Evolutionary conservation across 2,888 invertebrate species (phyloP).

Genomic region (Steinernema scapterisci): DNA sequence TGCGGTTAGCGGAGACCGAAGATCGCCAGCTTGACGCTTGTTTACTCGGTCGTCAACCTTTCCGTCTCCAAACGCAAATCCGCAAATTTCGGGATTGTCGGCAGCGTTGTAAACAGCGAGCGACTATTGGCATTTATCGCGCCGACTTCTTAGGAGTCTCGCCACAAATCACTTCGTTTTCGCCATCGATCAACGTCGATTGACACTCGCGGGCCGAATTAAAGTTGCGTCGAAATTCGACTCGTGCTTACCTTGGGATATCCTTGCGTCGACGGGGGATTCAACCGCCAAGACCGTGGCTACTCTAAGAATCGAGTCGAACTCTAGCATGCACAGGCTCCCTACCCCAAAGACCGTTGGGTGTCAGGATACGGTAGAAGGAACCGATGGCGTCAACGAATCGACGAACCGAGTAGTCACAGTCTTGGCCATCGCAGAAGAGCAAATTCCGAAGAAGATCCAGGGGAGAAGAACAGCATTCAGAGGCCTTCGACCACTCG

Average conservation of each 20-base stretch:
- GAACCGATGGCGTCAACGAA: background rate
- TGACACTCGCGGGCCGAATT: background rate
- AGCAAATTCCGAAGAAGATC: background rate
- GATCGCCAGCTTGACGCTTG: too few relatives aligned
- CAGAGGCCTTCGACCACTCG: background rate
- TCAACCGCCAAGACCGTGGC: background rate
- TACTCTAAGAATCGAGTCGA: constrained; percentile 5
- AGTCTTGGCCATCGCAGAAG: background rate
- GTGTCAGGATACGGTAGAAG: too few relatives aligned
- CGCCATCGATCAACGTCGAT: background rate
- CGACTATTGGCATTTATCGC: background rate
- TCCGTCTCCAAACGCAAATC: too few relatives aligned
- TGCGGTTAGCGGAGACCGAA: too few relatives aligned
- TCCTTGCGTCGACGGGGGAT: background rate
- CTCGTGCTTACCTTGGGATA: constrained; percentile 1
- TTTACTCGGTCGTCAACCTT: too few relatives aligned
- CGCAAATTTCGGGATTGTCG: too few relatives aligned
- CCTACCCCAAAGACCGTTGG: background rate
- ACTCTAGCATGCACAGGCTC: background rate
- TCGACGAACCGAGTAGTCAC: constrained; percentile 1
- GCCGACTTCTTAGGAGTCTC: background rate
- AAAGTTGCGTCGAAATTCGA: background rate
- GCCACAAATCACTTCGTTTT: constrained; percentile 8
- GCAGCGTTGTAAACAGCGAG: background rate
- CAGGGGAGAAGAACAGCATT: background rate